Base-by-base conservation (phyloP, 2,797 vertebrate species). In the Hoplostethus atlanticus region DNA sequence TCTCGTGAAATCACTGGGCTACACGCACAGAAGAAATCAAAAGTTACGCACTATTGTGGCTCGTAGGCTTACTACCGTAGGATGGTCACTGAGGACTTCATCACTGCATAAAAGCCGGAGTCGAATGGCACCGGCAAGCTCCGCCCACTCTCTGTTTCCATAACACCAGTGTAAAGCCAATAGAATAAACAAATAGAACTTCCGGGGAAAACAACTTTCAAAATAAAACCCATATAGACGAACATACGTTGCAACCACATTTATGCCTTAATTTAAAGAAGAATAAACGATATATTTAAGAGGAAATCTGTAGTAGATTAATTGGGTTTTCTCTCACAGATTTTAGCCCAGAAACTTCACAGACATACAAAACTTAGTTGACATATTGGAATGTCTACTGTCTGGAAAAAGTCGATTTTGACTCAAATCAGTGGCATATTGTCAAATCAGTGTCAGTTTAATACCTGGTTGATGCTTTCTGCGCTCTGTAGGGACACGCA, bases 61-160 rank as follows among this genome's bases (percentile, higher is more conserved):
- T 83, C 36, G 16, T 5, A n/a, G 36, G 31, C 69, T 63, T 59
- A 63, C 56, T 51, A 54, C 56, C 36, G 48, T 13, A 12, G 52
- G 44, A 79, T 75, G 86, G 59, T 73, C 84, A 77, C 81, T 59
- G 78, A 73, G 54, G 73, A 77, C 68, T 77, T 63, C 86, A 67
- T 62, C 85, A 11, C 77, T 60, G 84, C 85, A 69, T 76, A 87
- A 81, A 52, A 71, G 71, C 57, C 38, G 13, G 67, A 87, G 72
- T 79, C 79, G 68, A 87, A 72, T 73, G 84, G 85, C 87, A 86
- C 2, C 64, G 53, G 25, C 52, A 73, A 63, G 71, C 91, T 62
- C 91, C 90, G 70, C 91, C 90, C 90, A 86, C 84, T 30, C n/a
- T 1, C 13, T 21, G 80, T 87, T 74, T 17, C 79, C 80, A 79